These are phyloP conservation scores for Ganaspis brasiliensis DNA, from an alignment of 2,888 invertebrate species.

Conservation along the genomic window DNA sequence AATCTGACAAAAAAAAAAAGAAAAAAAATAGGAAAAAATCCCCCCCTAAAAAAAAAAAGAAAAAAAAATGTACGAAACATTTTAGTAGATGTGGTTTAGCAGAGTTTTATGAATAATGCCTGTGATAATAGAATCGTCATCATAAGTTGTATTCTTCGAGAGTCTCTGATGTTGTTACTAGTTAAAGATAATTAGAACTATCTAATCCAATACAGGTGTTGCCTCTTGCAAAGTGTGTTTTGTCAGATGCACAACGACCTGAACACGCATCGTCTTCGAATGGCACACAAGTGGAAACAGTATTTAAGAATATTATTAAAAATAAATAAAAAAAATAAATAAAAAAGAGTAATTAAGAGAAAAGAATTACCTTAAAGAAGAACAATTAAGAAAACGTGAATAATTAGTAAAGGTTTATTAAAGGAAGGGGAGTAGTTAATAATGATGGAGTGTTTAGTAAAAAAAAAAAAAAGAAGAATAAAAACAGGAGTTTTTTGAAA, in stretches of 20 bases:
- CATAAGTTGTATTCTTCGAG: conserved; percentile 86
- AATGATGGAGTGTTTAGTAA: too few species aligned
- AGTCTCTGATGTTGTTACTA: conserved; percentile 82
- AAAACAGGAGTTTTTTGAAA: too few species aligned
- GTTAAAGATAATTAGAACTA: conserved; percentile 74
- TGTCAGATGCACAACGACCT: conserved; percentile 72
- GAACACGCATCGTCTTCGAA: conserved; percentile 67
- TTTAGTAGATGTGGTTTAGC: conserved; percentile 79
- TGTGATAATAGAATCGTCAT: conserved; percentile 88
- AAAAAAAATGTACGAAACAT: conserved; percentile 72
- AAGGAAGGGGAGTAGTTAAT: too few species aligned
- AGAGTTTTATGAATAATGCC: conserved; percentile 83
- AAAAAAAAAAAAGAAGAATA: too few species aligned
- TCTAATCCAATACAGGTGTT: conserved; percentile 55
- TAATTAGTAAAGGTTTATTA: too few species aligned
- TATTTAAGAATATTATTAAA: conserved; percentile 61
- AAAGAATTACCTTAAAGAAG: conserved; percentile 5
- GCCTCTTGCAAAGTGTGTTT: conserved; percentile 66
- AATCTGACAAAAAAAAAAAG: conserved; percentile 55
- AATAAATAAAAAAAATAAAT: too few species aligned
- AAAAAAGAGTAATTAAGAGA: conserved; percentile 45
- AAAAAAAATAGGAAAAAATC: conserved; percentile 57
- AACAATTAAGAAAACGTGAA: too few species aligned
- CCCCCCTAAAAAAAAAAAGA: conserved; percentile 63
- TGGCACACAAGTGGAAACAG: conserved; percentile 65